Conservation (phyloP, 1,140 invertebrate species). For the Sarcophaga bullata region DNA sequence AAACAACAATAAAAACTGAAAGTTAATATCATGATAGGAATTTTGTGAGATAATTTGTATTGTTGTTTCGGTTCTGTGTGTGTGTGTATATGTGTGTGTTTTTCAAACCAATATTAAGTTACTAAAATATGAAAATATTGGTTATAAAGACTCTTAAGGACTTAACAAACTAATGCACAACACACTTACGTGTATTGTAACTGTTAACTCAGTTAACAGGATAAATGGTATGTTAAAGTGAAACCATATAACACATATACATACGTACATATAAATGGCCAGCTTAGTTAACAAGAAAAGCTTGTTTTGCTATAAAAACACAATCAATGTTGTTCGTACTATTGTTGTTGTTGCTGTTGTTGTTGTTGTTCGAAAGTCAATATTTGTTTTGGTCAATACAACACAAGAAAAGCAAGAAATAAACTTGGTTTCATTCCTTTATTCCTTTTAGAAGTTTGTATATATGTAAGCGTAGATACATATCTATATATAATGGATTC, state of each 20-base stretch:
- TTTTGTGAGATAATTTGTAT: no score
- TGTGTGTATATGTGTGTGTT: no score
- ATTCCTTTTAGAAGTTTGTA: no score
- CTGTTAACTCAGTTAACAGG: no score
- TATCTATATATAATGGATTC: no score
- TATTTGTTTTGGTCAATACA: slow-evolving; percentile 36
- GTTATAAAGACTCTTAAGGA: neutral
- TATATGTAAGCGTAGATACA: no score
- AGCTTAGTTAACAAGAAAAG: neutral
- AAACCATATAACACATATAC: neutral
- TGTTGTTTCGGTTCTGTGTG: no score
- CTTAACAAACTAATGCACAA: neutral
- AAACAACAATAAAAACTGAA: no score
- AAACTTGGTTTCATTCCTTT: no score
- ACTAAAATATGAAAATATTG: slow-evolving; percentile 16
- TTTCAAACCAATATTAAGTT: slow-evolving; percentile 15
- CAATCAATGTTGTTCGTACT: slow-evolving; percentile 34
- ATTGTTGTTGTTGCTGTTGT: neutral
- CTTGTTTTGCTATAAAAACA: neutral
- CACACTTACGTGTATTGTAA: no score
- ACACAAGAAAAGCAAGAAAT: neutral
- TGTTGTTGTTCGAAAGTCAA: slow-evolving; percentile 9
- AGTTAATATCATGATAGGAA: no score
- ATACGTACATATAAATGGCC: neutral
- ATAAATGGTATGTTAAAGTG: no score